Conservation (phyloP, 1,140 invertebrate genomes). For the Brachionus calyciflorus region DNA sequence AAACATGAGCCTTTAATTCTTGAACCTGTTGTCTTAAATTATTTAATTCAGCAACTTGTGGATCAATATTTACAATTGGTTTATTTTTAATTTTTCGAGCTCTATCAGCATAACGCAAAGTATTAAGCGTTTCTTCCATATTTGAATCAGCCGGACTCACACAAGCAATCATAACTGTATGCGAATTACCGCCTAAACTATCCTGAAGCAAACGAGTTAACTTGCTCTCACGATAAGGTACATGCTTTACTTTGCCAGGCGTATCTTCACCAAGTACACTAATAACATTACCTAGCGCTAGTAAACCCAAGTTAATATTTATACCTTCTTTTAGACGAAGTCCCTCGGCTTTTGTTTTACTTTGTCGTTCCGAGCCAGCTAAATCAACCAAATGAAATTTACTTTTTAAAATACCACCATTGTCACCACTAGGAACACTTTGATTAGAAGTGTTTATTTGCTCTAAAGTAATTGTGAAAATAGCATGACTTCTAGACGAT, state of each 20-base stretch:
- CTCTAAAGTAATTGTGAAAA: slow-evolving; percentile 68
- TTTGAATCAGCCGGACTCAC: slow-evolving; percentile 86
- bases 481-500: slow-evolving; percentile 78
- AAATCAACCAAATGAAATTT: slow-evolving; percentile 47
- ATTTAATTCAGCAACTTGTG: slow-evolving; percentile 63
- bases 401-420: neutral
- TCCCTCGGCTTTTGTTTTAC: slow-evolving; percentile 95
- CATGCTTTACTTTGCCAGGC: slow-evolving; percentile 60
- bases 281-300: slow-evolving; percentile 39
- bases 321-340: slow-evolving; percentile 90
- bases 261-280: neutral
- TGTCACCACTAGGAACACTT: neutral
- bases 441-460: neutral
- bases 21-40: slow-evolving; percentile 56
- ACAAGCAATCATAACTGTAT: slow-evolving; percentile 89
- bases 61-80: slow-evolving; percentile 82
- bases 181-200: slow-evolving; percentile 83
- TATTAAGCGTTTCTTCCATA: slow-evolving; percentile 81
- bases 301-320: slow-evolving; percentile 40
- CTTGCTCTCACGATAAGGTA: slow-evolving; percentile 62
- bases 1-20: slow-evolving; percentile 53
- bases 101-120: slow-evolving; percentile 81
- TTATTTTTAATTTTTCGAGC: slow-evolving; percentile 87
- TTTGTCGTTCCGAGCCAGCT: slow-evolving; percentile 92
- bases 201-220: slow-evolving; percentile 64